Base-by-base conservation (phyloP, 2,113 vertebrate genomes). In the Plotosus lineatus region DNA sequence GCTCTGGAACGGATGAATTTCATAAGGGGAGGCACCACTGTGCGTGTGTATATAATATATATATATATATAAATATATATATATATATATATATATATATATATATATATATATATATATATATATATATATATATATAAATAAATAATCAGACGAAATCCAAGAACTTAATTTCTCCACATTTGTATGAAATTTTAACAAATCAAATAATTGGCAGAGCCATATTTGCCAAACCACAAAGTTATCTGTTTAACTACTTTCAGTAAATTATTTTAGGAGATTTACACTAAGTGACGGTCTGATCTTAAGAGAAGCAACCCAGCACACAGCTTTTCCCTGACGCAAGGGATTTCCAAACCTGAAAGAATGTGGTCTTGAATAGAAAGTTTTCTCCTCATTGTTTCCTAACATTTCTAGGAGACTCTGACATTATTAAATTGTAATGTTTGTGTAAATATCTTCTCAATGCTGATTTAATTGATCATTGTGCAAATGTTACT, bases 161-260 rank as follows among this genome's bases (percentile, higher is more conserved):
- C n/a, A n/a, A n/a, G n/a, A n/a, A n/a, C n/a, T n/a, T n/a, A n/a
- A n/a, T n/a, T n/a, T n/a, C n/a, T n/a, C n/a, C n/a, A n/a, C n/a
- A n/a, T n/a, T n/a, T n/a, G n/a, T n/a, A n/a, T n/a, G n/a, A n/a
- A n/a, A n/a, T n/a, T n/a, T n/a, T n/a, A n/a, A n/a, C n/a, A n/a
- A n/a, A n/a, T n/a, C n/a, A n/a, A n/a, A n/a, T n/a, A n/a, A n/a
- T n/a, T n/a, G n/a, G n/a, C 50, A 51, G 9, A 44, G 26, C 66
- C 14, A 23, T 46, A 48, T 26, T n/a, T n/a, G 4, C 40, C 66
- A 26, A 28, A 69, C 40, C 66, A 26, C 40, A 69, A 12, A 46
- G 66, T 69, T 40, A 69, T 69, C 66, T 28, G 66, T 69, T 46
- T 48, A 71, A 50, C 28, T 31, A 26, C n/a, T 31, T 50, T 33